Conservation (phyloP, 2,888 invertebrate species). For the Leptinotarsa haldemani region DNA sequence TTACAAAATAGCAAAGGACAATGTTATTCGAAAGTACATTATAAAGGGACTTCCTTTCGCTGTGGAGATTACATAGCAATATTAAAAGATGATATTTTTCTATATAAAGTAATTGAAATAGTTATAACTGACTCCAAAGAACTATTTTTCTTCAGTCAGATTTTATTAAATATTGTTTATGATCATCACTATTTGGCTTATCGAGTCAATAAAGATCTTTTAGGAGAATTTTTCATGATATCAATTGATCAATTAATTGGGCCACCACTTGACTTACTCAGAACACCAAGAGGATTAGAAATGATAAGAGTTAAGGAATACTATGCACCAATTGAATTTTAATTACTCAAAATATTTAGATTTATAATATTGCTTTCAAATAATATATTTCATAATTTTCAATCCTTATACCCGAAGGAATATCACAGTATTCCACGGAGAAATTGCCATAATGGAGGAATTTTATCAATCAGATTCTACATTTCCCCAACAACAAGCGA, state of each 20-base stretch:
- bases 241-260: slow-evolving; percentile 19
- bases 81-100: slow-evolving; percentile 9
- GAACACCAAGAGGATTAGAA: slow-evolving; percentile 26
- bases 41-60: slow-evolving; percentile 16
- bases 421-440: too few species aligned
- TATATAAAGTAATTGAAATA: slow-evolving; percentile 19
- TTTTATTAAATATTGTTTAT: slow-evolving; percentile 13
- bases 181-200: slow-evolving; percentile 28
- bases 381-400: not conserved
- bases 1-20: not conserved
- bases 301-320: slow-evolving; percentile 27
- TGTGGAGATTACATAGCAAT: slow-evolving; percentile 4
- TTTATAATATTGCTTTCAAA: not conserved
- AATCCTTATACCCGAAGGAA: not conserved
- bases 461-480: too few species aligned
- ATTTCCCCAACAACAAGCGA: too few species aligned
- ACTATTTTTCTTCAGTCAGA: slow-evolving; percentile 14
- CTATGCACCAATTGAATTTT: not conserved
- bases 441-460: too few species aligned
- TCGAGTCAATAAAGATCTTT: slow-evolving; percentile 20
- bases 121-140: not conserved
- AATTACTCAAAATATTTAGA: not conserved
- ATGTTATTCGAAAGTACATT: slow-evolving; percentile 4
- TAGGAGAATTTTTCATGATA: slow-evolving; percentile 26
- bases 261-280: slow-evolving; percentile 20